These are phyloP conservation scores for Agapornis canus DNA, from an alignment of 2,797 vertebrate genomes.

Conservation along the genomic window DNA sequence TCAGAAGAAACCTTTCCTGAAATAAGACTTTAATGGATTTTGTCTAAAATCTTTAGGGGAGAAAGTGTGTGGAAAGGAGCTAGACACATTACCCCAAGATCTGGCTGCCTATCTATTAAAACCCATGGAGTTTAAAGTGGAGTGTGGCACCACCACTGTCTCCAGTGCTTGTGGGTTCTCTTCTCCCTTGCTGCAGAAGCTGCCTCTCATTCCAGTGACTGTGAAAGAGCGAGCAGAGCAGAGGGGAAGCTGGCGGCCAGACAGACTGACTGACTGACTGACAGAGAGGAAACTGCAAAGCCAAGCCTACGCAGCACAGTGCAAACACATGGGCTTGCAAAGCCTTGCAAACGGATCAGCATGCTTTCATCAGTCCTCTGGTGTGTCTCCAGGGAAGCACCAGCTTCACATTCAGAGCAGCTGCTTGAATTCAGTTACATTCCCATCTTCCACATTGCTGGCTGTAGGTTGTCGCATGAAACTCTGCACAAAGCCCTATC, in stretches of 20 bases:
- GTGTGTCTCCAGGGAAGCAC: not conserved
- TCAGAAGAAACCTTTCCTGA: not conserved
- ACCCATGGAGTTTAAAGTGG: not conserved
- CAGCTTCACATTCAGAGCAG: not conserved
- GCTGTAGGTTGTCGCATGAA: not conserved
- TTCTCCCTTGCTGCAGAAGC: not conserved
- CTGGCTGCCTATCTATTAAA: not conserved
- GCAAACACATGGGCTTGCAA: rapidly evolving
- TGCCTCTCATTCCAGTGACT: not conserved
- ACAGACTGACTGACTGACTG: not conserved
- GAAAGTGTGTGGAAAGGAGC: not conserved
- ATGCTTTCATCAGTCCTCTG: not conserved
- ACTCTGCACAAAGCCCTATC: not conserved
- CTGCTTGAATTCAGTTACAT: not conserved
- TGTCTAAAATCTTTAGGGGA: not conserved
- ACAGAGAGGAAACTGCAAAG: conserved; percentile 15
- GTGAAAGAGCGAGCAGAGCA: not conserved
- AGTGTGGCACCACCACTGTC: not conserved
- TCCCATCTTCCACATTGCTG: not conserved
- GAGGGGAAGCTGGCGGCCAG: not conserved
- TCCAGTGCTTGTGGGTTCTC: not conserved
- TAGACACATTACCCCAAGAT: not conserved
- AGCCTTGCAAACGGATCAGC: not conserved
- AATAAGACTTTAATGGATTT: not conserved
- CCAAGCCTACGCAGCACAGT: not conserved